These are phyloP conservation scores for Nyctereutes procyonoides DNA, from an alignment of 2,113 vertebrate genomes.

Conservation along the genomic window DNA sequence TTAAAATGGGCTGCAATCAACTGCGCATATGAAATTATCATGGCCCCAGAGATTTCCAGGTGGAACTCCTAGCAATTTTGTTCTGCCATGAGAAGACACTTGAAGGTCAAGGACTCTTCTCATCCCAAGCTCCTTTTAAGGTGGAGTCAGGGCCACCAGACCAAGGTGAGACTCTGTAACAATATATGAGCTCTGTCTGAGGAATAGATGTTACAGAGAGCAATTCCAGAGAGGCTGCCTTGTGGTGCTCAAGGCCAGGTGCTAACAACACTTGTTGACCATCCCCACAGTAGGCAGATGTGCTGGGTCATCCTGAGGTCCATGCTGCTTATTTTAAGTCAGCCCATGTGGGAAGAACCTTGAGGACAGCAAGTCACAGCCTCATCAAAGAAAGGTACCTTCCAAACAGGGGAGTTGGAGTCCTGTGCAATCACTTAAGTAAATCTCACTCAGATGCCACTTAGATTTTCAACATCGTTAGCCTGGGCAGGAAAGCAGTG, in stretches of 20 bases:
- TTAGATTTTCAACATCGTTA: background rate
- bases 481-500: background rate
- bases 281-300: background rate
- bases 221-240: background rate
- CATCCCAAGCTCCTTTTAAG: background rate
- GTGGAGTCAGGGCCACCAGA: background rate
- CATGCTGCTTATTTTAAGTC: background rate
- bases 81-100: background rate
- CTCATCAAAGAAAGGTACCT: background rate
- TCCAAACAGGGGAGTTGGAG: background rate
- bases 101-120: background rate
- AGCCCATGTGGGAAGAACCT: background rate
- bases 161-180: background rate
- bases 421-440: background rate
- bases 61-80: no score
- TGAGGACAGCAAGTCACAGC: background rate
- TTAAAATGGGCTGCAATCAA: background rate
- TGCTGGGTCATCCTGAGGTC: background rate
- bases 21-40: background rate
- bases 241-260: background rate
- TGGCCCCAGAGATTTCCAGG: background rate
- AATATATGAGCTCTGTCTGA: background rate
- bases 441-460: background rate
- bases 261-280: background rate
- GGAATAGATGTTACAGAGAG: background rate